Percentiles rank a stretch among this genome's conserved stretches.
Conservation (phyloP, 1,140 invertebrate genomes). For the Drosophila sucinea region DNA sequence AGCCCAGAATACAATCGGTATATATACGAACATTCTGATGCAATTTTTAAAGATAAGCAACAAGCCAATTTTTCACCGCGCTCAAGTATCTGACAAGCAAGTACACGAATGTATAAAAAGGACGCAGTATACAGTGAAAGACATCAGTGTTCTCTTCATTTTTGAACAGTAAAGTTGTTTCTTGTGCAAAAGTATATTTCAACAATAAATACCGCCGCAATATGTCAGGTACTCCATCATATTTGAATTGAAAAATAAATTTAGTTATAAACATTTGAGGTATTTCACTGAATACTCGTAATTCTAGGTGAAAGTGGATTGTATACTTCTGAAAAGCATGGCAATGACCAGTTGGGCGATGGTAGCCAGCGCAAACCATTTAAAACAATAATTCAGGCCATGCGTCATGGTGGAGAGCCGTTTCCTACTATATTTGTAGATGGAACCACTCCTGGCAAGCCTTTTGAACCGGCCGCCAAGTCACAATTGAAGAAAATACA, state of each 20-base stretch:
- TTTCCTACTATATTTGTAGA: slow-evolving; percentile 96
- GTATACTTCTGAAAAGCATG: slow-evolving; percentile 92
- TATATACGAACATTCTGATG: background rate
- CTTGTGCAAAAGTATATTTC: background rate
- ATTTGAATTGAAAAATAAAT: background rate
- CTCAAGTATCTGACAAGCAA: background rate
- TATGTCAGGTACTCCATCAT: background rate
- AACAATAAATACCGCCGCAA: background rate
- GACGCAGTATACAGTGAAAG: background rate
- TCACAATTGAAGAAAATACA: slow-evolving; percentile 97
- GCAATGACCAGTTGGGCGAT: slow-evolving; percentile 93
- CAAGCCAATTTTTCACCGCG: background rate
- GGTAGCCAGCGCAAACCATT: slow-evolving; percentile 94
- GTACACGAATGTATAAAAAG: background rate
- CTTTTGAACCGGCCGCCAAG: slow-evolving; percentile 93
- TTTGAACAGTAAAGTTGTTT: background rate
- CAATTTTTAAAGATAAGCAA: background rate
- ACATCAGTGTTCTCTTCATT: background rate
- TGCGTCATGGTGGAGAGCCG: slow-evolving; percentile 92
- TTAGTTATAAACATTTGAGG: background rate
- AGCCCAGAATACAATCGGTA: no score
- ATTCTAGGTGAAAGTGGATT: background rate
- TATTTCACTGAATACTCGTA: background rate
- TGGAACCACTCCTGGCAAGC: slow-evolving; percentile 88
- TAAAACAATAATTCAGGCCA: slow-evolving; percentile 95